phyloP scores from a whole-genome alignment of 2,888 invertebrate species.

The Agrochola macilenta region DNA sequence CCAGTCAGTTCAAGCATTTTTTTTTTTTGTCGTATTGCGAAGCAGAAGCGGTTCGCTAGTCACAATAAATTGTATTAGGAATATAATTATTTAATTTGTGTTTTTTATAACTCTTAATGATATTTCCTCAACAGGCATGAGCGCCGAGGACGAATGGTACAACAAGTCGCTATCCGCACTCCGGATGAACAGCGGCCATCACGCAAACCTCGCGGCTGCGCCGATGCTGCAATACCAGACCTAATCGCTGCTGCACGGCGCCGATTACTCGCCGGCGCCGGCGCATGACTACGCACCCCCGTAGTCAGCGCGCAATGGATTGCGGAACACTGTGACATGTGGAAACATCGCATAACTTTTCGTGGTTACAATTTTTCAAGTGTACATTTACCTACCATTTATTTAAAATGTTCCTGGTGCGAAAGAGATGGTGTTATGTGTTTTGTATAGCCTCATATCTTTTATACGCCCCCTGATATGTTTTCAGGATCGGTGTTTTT shows the following conservation, averaged over 20 bases:
- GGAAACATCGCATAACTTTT: conserved; percentile 55
- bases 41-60: neutral
- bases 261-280: conserved; percentile 88
- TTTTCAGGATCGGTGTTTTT: neutral
- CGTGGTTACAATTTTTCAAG: conserved; percentile 43
- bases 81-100: neutral
- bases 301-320: conserved; percentile 71
- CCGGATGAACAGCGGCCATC: conserved; percentile 98
- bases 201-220: conserved; percentile 98
- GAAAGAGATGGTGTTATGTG: neutral
- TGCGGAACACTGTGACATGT: conserved; percentile 52
- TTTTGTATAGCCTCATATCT: neutral
- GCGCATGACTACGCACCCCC: conserved; percentile 88
- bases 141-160: conserved; percentile 99
- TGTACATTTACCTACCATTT: conserved; percentile 13
- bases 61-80: neutral
- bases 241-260: conserved; percentile 93
- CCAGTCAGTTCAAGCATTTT: too few relatives aligned
- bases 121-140: conserved; percentile 93
- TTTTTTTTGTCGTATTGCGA: too few relatives aligned
- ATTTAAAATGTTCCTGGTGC: neutral
- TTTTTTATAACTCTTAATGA: neutral
- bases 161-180: conserved; percentile 99
- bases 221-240: conserved; percentile 99
- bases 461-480: neutral